A percentile compares a stretch with the other conserved stretches of the same genome.
Evolutionary conservation across 2,888 invertebrate species (phyloP).

Genomic region (Lomographa bimaculata): DNA sequence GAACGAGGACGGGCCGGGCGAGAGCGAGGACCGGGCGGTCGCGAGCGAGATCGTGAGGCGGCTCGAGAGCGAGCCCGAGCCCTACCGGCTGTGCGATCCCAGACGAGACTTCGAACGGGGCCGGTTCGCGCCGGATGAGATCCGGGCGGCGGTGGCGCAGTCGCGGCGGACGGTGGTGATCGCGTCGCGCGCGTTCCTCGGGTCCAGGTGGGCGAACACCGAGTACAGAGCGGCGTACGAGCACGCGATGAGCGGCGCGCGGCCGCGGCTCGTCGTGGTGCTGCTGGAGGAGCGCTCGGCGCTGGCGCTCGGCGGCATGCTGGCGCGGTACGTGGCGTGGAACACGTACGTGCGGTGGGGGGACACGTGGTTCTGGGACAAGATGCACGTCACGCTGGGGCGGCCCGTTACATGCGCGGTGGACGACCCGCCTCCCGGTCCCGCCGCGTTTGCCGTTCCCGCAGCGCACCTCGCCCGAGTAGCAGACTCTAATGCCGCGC

Average conservation of each 20-base stretch:
- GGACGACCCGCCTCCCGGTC: too few species aligned
- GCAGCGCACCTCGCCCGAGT: too few species aligned
- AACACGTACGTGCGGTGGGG: slow-evolving; percentile 93
- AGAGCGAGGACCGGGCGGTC: slow-evolving; percentile 2
- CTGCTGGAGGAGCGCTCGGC: slow-evolving; percentile 81
- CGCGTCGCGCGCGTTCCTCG: slow-evolving; percentile 44
- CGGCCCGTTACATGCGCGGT: slow-evolving; percentile 85
- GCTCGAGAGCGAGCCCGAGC: slow-evolving; percentile 1
- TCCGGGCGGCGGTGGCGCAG: slow-evolving; percentile 88
- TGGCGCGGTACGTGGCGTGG: slow-evolving; percentile 86
- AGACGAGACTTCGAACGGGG: slow-evolving; percentile 67
- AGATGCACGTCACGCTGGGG: slow-evolving; percentile 88
- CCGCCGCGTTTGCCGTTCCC: too few species aligned
- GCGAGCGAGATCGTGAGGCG: background rate
- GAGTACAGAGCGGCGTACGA: slow-evolving; percentile 85
- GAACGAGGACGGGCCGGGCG: slow-evolving; percentile 3
- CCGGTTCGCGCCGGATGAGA: slow-evolving; percentile 85
- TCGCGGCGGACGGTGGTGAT: slow-evolving; percentile 76
- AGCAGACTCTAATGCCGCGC: too few species aligned
- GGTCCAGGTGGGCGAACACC: slow-evolving; percentile 86
- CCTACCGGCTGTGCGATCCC: slow-evolving; percentile 6
- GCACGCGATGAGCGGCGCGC: slow-evolving; percentile 59
- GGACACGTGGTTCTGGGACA: slow-evolving; percentile 93
- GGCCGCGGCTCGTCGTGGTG: slow-evolving; percentile 88
- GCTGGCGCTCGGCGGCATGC: slow-evolving; percentile 84